Conservation (phyloP, 2,888 invertebrate genomes). For the Periphyllus acericola region DNA sequence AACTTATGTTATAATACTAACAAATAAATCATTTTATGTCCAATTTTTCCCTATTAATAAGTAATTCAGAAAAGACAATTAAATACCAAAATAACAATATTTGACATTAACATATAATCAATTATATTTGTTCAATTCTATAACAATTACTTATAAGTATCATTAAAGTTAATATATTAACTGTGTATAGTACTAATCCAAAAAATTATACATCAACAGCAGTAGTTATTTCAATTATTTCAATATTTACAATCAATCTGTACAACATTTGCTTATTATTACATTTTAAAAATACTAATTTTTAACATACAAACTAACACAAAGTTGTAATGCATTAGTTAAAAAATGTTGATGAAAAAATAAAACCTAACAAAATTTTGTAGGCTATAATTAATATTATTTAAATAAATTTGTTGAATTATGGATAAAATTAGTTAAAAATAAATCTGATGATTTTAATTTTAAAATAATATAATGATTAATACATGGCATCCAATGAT, state of each 20-base stretch:
- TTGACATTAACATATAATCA: background rate
- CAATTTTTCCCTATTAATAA: too few relatives aligned
- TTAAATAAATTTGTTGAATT: slow-evolving; percentile 13
- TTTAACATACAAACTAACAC: slow-evolving; percentile 41
- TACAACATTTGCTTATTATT: slow-evolving; percentile 25
- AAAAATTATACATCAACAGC: slow-evolving; percentile 39
- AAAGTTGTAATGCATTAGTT: slow-evolving; percentile 22
- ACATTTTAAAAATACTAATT: slow-evolving; percentile 49
- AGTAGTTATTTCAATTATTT: slow-evolving; percentile 29
- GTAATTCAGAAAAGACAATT: background rate
- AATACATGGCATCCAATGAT: background rate
- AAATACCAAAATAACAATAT: background rate
- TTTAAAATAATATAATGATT: slow-evolving; percentile 24
- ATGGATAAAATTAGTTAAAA: slow-evolving; percentile 11
- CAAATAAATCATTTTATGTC: too few relatives aligned
- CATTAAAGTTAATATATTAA: background rate
- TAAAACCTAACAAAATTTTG: slow-evolving; percentile 22
- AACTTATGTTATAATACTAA: too few relatives aligned
- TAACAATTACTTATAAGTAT: background rate
- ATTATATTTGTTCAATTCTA: slow-evolving; percentile 23
- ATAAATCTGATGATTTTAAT: slow-evolving; percentile 30
- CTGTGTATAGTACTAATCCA: background rate
- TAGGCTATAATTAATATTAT: slow-evolving; percentile 9
- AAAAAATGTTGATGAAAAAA: slow-evolving; percentile 44
- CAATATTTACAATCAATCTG: slow-evolving; percentile 40